These are phyloP conservation scores for Rhegmatorhina hoffmannsi DNA, from an alignment of 2,113 vertebrate species.

Conservation along the genomic window DNA sequence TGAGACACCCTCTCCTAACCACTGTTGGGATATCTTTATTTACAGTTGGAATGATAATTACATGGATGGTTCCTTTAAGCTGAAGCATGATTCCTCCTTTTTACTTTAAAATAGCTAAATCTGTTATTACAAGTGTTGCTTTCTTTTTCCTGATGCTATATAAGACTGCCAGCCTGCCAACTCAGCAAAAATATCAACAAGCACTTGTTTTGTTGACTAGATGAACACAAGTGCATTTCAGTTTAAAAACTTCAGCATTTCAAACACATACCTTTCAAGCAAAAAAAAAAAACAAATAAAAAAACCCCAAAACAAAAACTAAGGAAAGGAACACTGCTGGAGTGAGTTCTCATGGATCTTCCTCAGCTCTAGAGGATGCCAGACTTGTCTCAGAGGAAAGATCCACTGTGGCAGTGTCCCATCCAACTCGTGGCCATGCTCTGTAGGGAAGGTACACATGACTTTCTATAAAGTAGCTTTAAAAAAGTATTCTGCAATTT, in stretches of 20 bases:
- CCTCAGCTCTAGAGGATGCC: background rate
- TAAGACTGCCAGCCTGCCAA: slow-evolving; percentile 64
- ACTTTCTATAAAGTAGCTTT: background rate
- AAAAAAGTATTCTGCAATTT: background rate
- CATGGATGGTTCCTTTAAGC: slow-evolving; percentile 58
- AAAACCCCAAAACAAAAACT: background rate
- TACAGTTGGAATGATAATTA: slow-evolving; percentile 75
- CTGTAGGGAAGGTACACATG: background rate
- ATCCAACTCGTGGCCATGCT: no score
- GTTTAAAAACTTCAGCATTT: background rate
- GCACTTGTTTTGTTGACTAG: slow-evolving; percentile 38
- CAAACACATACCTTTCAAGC: background rate
- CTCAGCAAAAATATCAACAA: slow-evolving; percentile 60
- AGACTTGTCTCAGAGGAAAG: background rate
- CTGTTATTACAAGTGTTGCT: slow-evolving; percentile 74
- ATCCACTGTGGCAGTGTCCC: background rate
- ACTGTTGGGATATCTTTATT: slow-evolving; percentile 71
- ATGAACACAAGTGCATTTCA: slow-evolving; percentile 7
- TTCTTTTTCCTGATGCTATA: slow-evolving; percentile 44
- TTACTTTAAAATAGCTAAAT: slow-evolving; percentile 61
- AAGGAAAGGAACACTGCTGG: background rate
- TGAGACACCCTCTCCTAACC: slow-evolving; percentile 62
- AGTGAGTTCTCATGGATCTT: background rate
- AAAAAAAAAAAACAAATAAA: background rate
- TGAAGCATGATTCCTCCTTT: slow-evolving; percentile 63